Percentiles rank a stretch among this genome's conserved stretches.
phyloP scores from a whole-genome alignment of 2,888 invertebrate species.

The Leptogaster cylindrica region DNA sequence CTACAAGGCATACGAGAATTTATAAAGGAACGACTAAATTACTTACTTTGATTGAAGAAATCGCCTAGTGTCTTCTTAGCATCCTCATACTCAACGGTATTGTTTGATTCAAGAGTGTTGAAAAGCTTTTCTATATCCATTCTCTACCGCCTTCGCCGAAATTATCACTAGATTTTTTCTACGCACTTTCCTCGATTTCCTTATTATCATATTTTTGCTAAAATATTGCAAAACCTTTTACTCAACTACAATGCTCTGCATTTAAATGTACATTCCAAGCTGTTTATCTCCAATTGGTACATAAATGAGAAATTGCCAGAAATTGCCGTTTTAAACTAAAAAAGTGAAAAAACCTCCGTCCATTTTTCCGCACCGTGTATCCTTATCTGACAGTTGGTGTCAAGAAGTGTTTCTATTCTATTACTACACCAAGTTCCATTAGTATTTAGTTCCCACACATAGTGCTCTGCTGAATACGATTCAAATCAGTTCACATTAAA shows the following conservation, averaged over 20 bases:
- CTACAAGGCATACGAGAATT: too few species aligned
- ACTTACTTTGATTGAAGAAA: slow-evolving; percentile 74
- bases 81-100: slow-evolving; percentile 70
- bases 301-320: slow-evolving; percentile 22
- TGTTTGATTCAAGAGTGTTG: slow-evolving; percentile 72
- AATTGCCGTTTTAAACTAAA: slow-evolving; percentile 13
- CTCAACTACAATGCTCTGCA: slow-evolving; percentile 26
- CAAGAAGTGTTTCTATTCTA: too few species aligned
- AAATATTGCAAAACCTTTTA: slow-evolving; percentile 35
- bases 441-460: too few species aligned
- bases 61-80: slow-evolving; percentile 73
- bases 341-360: slow-evolving; percentile 34
- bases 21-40: too few species aligned
- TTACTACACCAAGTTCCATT: too few species aligned
- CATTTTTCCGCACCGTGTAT: slow-evolving; percentile 30
- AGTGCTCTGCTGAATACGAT: too few species aligned
- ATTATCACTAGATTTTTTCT: slow-evolving; percentile 51
- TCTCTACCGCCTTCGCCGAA: slow-evolving; percentile 44
- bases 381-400: slow-evolving; percentile 17
- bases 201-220: slow-evolving; percentile 51
- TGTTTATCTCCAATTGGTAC: not conserved
- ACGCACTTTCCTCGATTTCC: slow-evolving; percentile 51
- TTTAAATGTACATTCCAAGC: slow-evolving; percentile 17
- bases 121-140: slow-evolving; percentile 67
- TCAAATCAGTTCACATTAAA: too few species aligned